Evolutionary conservation across 2,888 invertebrate genomes (phyloP), one percentile per base, ranked within the genome.

Genomic region (Globia sparganii): DNA sequence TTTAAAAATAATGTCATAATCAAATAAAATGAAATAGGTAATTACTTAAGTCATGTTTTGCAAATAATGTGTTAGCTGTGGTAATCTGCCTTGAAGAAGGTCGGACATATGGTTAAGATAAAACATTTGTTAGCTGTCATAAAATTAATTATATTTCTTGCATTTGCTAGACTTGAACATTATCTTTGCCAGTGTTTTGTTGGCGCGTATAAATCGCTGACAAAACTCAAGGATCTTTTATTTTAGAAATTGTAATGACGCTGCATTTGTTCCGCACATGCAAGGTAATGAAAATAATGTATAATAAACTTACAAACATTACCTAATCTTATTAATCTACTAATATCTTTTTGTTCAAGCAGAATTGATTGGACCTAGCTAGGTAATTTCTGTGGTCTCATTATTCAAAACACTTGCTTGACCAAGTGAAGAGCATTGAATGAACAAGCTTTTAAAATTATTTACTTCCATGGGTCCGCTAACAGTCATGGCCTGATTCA

Each of bases 121-220:
- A 75, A 80, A 65, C 43, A 84, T 74, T 70, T 84, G 80, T 84
- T 25, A 43, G 15, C 53, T 66, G 81, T 72, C 77, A 62, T 70
- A 49, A 28, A 71, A 84, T 80, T 77, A 83, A 78, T 76, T 72
- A n/a, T 34, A 40, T 18, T 34, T 59, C 59, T 46, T 70, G 76
- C 72, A 69, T 80, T 68, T 62, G 40, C 28, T 70, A 59, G 31
- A 70, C 43, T 31, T 25, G 25, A 67, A 53, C 11, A 72, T 70
- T 56, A 61, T 75, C 34, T 84, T 61, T 58, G 65, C n/a, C 3
- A n/a, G n/a, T n/a, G 37, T 72, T 72, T 75, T 66, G 75, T 59
- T 84, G 46, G 72, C 72, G 53, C 46, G 18, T 2, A 72, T 69
- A 25, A n/a, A 72, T 66, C n/a, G n/a, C n/a, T 69, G 76, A 59